Evolutionary conservation across 2,888 invertebrate genomes (phyloP), one percentile per base, ranked within the genome.

Genomic region (Stratiomys singularior): DNA sequence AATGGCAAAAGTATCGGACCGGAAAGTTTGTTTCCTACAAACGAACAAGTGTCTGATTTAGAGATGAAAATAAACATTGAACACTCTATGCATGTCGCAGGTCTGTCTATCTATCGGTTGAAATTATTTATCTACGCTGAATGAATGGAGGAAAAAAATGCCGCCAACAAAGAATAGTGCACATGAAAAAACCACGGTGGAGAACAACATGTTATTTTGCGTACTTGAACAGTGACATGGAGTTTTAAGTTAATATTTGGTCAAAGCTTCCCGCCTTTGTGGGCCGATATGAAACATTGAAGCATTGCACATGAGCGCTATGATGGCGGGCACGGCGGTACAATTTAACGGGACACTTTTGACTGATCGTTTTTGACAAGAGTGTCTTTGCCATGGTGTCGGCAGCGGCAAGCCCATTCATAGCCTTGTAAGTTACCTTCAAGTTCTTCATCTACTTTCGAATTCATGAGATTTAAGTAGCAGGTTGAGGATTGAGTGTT

Each of bases 381-480:
- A 74, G 74, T 74, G 58, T 72, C 72, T 58, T 58, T 74, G 74
- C 30, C 47, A 69, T 25, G 69, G 66, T 30, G 66, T 46, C 69
- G 47, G 69, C 69, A 21, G 25, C 52, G 52, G 18, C 52, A 52
- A 47, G 69, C 47, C 69, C 69, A 69, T 58, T 58, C 74, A 74
- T 58, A 74, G 74, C 74, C 74, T 74, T 74, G 74, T 74, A 60
- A 74, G 74, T 74, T 74, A 74, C 74, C 74, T 74, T 74, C 74
- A 23, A 37, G 74, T 58, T 37, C 74, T 74, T 74, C 74, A 74
- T 74, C 74, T 58, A 74, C 74, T 74, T 74, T 74, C 74, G 23
- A 74, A 74, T 74, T 74, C 58, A 60, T 74, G 60, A 44, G 58
- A 9, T 60, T 74, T 47, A 69, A 69, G 69, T 69, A 69, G 60